Evolutionary conservation across 2,888 invertebrate species (phyloP), one percentile per base, ranked within the genome.

Genomic region (Cenopis cana): DNA sequence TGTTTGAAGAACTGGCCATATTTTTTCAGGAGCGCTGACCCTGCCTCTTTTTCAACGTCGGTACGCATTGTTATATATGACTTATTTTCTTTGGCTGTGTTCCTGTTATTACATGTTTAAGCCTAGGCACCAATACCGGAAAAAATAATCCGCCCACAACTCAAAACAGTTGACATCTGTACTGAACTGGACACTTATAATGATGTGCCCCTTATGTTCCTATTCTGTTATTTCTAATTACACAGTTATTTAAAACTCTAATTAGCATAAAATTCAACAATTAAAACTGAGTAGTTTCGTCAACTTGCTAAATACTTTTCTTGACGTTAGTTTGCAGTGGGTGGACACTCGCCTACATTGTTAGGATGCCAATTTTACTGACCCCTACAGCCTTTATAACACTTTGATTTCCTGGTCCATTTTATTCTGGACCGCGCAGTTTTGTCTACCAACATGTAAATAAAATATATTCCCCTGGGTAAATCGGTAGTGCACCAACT

Each of bases 1-100:
- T 83, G 84, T 79, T 91, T 93, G 74, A 93, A 92, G 77, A 94
- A 94, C 24, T 88, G 83, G 3, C 92, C 93, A 83, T 93, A 94
- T 68, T 85, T 88, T 78, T 83, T 89, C 11, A 94, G 84, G 41
- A 93, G 77, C 73, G 78, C 76, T 2, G 90, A 82, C n/a, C 90
- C 93, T 54, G 88, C 89, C 79, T 91, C 93, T 81, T 90, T 92
- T 72, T 91, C 91, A 38, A 77, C 74, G 68, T 91, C 89, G 17
- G 78, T 82, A 72, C 79, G 87, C 91, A 92, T 91, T 12, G 17
- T 71, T 12, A 36, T 18, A 65, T 17, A 20, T 9, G 41, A 24
- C 17, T 49, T 41, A 18, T 41, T 38, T 59, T 8, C 29, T 65
- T 52, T 11, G 2, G 46, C 2, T 52, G n/a, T 18, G n/a, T 4